Percentiles rank a stretch among this genome's conserved stretches.
phyloP scores from a whole-genome alignment of 2,888 invertebrate species.

The Philaethria dido region DNA sequence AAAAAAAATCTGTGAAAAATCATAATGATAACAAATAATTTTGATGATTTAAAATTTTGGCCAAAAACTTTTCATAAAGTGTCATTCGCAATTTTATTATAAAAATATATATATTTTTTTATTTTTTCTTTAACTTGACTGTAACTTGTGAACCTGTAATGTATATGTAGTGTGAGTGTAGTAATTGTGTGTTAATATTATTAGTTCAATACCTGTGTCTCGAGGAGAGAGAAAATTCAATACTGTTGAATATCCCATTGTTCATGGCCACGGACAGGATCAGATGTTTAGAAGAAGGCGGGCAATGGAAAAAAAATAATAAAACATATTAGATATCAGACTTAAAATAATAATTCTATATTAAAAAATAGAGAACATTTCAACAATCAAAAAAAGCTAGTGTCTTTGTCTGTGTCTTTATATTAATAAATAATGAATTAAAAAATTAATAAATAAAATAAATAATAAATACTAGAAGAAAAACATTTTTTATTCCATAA shows the following conservation, averaged over 20 bases:
- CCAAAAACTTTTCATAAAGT: not conserved
- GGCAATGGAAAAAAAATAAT: slow-evolving; percentile 43
- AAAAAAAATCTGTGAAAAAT: slow-evolving; percentile 46
- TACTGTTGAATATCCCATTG: slow-evolving; percentile 58
- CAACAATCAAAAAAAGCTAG: not conserved
- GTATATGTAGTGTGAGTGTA: slow-evolving; percentile 14
- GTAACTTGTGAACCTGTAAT: not conserved
- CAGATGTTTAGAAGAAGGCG: slow-evolving; percentile 37
- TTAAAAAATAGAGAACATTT: not conserved
- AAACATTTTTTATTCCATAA: no score
- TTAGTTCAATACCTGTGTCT: slow-evolving; percentile 55
- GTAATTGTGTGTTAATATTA: slow-evolving; percentile 22
- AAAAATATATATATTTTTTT: not conserved
- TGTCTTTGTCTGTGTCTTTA: not conserved
- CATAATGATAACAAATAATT: not conserved
- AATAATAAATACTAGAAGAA: no score
- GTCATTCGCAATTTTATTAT: not conserved
- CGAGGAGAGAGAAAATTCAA: slow-evolving; percentile 64
- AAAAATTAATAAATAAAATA: no score
- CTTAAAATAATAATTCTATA: not conserved
- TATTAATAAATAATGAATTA: not conserved
- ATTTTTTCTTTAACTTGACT: not conserved
- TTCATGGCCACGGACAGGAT: slow-evolving; percentile 38
- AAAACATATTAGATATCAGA: slow-evolving; percentile 48
- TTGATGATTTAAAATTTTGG: not conserved